Conservation (phyloP, 2,888 invertebrate genomes). For the Calephelis perditalis region DNA sequence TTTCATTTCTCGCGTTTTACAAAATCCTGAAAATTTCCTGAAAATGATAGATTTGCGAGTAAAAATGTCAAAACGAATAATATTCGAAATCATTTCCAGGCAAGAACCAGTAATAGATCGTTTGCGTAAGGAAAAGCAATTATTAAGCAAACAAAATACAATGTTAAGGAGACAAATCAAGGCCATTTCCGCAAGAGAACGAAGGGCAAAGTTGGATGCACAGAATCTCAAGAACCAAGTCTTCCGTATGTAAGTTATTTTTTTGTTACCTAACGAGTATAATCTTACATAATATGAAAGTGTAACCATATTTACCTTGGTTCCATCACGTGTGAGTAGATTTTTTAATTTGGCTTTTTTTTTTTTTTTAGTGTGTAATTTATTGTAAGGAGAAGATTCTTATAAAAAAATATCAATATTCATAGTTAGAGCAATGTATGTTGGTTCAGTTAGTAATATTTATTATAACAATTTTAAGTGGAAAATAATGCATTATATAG, state of each 20-base stretch:
- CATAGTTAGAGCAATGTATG: no score
- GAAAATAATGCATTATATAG: no score
- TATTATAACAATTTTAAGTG: no score
- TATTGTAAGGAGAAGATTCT: no score
- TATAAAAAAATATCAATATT: no score
- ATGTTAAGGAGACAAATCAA: conserved; percentile 67
- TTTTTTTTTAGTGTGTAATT: no score
- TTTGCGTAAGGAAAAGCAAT: conserved; percentile 64
- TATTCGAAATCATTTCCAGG: conserved; percentile 38
- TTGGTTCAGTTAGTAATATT: no score
- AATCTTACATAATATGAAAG: background rate
- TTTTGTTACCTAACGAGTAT: background rate
- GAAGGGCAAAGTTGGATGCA: conserved; percentile 62
- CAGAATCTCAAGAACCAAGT: conserved; percentile 69
- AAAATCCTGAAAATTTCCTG: no score
- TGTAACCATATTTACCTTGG: background rate
- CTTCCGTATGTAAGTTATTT: conserved; percentile 55
- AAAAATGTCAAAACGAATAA: background rate
- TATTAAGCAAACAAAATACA: conserved; percentile 60
- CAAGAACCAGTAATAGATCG: conserved; percentile 67
- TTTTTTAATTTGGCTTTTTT: no score
- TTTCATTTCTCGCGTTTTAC: no score
- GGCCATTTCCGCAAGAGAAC: conserved; percentile 60
- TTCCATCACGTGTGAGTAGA: no score
- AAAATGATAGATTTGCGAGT: background rate